A percentile compares a stretch with the other conserved stretches of the same genome.
These are phyloP conservation scores for Musca domestica DNA, from an alignment of 1,140 invertebrate genomes.

Conservation along the genomic window DNA sequence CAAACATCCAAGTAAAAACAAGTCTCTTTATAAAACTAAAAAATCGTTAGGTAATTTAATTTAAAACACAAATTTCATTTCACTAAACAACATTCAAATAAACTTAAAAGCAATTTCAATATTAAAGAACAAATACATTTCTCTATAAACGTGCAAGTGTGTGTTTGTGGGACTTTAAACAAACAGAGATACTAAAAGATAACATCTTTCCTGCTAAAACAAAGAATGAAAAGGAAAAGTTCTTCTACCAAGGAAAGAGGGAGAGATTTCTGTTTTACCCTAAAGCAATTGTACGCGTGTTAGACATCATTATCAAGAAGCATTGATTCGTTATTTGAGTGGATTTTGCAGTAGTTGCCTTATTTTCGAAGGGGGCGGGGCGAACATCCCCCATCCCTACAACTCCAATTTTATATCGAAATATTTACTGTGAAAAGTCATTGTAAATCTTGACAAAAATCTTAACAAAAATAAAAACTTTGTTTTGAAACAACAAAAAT, in stretches of 20 bases:
- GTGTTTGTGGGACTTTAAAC: too few relatives aligned
- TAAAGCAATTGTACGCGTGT: constrained; percentile 10
- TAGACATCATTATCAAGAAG: constrained; percentile 20
- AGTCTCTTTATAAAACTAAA: too few relatives aligned
- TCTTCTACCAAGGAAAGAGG: too few relatives aligned
- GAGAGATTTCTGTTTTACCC: neutral
- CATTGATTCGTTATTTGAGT: constrained; percentile 18
- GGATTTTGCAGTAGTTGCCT: neutral
- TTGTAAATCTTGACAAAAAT: constrained; percentile 15
- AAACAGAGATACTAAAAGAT: too few relatives aligned
- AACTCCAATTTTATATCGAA: too few relatives aligned
- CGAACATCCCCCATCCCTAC: neutral
- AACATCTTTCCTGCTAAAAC: neutral
- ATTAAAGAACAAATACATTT: too few relatives aligned
- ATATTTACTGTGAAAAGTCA: constrained; percentile 9
- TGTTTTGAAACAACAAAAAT: neutral
- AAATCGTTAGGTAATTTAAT: too few relatives aligned
- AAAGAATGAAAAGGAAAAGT: neutral
- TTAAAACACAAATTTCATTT: too few relatives aligned
- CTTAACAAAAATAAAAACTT: constrained; percentile 14
- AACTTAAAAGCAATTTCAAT: too few relatives aligned
- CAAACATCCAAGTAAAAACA: too few relatives aligned
- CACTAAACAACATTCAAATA: too few relatives aligned
- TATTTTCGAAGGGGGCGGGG: neutral
- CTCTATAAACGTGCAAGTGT: too few relatives aligned